Conservation (phyloP, 1,140 invertebrate genomes). For the Zeugodacus cucurbitae region DNA sequence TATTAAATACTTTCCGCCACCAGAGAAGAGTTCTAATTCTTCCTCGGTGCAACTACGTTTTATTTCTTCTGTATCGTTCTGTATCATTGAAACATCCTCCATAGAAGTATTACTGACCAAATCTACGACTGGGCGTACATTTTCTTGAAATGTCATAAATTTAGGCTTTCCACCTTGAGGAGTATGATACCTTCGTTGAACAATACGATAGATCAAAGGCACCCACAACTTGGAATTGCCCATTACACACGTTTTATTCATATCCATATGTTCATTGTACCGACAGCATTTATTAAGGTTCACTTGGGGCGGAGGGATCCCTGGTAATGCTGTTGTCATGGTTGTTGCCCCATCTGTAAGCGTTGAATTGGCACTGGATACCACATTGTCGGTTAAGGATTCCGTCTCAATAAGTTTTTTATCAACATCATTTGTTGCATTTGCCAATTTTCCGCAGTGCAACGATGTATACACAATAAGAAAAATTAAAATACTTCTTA, state of each 20-base stretch:
- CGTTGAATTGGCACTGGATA: not conserved
- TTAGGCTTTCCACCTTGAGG: constrained; percentile 53
- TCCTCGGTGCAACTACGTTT: constrained; percentile 34
- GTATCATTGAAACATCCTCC: not conserved
- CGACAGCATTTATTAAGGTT: constrained; percentile 64
- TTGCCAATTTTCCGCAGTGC: not conserved
- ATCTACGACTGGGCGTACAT: constrained; percentile 48
- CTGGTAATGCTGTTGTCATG: not conserved
- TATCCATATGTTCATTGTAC: constrained; percentile 57
- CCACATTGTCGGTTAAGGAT: not conserved
- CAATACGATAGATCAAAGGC: constrained; percentile 56
- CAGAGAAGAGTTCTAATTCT: constrained; percentile 52
- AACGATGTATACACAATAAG: constrained; percentile 32
- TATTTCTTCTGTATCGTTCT: not conserved
- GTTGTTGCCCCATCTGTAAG: not conserved
- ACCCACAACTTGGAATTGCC: constrained; percentile 57
- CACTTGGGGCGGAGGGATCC: constrained; percentile 51
- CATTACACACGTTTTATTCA: constrained; percentile 51
- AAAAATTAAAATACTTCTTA: not conserved
- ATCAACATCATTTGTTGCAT: not conserved
- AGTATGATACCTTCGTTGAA: constrained; percentile 52
- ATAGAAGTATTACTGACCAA: constrained; percentile 33
- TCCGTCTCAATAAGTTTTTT: not conserved
- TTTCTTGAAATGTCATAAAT: constrained; percentile 57
- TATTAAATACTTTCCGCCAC: constrained; percentile 53